Evolutionary conservation across 2,113 vertebrate genomes (phyloP), one percentile per base, ranked within the genome.

Genomic region (Balaeniceps rex): DNA sequence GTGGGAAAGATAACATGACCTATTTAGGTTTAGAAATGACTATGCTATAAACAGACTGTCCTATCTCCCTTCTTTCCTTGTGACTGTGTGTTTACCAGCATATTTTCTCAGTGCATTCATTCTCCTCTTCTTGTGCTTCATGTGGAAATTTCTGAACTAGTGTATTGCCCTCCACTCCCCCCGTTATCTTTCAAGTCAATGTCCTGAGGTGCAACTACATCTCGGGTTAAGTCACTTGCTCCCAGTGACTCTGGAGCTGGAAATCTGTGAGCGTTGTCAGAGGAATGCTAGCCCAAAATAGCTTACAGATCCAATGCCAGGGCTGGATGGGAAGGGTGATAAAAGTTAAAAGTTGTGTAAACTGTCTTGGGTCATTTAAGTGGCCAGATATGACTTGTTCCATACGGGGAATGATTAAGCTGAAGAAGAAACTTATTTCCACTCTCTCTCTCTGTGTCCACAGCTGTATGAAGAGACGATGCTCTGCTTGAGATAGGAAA

Each of bases 381-480:
- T 17, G 60, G 65, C 60, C 77, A 87, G 46, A 60, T 40, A 11
- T 4, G 42, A 51, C 47, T 66, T 38, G 14, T 24, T 66, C 77
- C 3, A 1, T 5, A 7, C 0, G 2, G 51, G 26, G 26, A 61
- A 64, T 0, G 4, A 42, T 58, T 54, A 52, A 46, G 26, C n/a
- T 69, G 58, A 49, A 61, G 28, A 47, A 68, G 18, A 47, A 71
- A 29, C 19, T 15, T 10, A 14, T 49, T 80, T 46, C 47, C 42
- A 47, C 28, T 31, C 34, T 65, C 36, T 42, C 31, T 46, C 22
- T 34, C n/a, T 31, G 34, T 31, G 34, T 23, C 58, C 57, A 47
- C 57, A 69, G 63, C 29, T 85, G 33, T 7, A 38, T 0, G 0
- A 44, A 58, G 83, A 51, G 57, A 36, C 3, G 21, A 22, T 71